Evolutionary conservation across 2,113 vertebrate species (phyloP).

Genomic region (Pterocles burchelli): DNA sequence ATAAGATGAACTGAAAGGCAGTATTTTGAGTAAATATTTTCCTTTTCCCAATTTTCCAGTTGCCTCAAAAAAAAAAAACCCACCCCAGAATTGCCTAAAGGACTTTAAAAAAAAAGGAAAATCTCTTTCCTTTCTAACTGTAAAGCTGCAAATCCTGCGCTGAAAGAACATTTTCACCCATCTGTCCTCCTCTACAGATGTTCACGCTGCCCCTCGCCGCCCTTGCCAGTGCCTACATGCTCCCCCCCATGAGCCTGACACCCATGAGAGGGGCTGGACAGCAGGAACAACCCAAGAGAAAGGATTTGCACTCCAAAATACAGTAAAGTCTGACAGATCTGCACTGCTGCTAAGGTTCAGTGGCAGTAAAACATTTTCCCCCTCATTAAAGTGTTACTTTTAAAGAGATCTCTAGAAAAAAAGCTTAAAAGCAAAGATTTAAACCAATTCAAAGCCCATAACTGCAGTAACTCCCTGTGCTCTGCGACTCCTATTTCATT

Average conservation of each 20-base stretch:
- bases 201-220: background rate
- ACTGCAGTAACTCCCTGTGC: slow-evolving; percentile 27
- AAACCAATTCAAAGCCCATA: slow-evolving; percentile 35
- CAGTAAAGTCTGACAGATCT: slow-evolving; percentile 2
- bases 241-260: background rate
- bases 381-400: slow-evolving; percentile 56
- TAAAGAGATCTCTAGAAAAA: background rate
- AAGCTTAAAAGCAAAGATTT: slow-evolving; percentile 54
- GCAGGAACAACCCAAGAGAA: background rate
- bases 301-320: slow-evolving; percentile 7
- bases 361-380: background rate
- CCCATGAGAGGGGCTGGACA: background rate
- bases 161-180: background rate
- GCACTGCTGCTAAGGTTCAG: background rate
- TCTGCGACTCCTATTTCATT: slow-evolving; percentile 32
- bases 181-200: background rate
- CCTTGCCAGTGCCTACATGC: background rate
- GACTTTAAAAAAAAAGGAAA: background rate
- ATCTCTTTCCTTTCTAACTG: background rate
- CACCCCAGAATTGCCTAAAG: background rate
- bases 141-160: background rate
- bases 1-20: rapidly evolving
- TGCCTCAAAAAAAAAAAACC: background rate
- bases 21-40: background rate
- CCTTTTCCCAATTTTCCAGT: background rate